Base-by-base conservation (phyloP, 2,888 invertebrate genomes). In the Agonopterix alstromeriana region DNA sequence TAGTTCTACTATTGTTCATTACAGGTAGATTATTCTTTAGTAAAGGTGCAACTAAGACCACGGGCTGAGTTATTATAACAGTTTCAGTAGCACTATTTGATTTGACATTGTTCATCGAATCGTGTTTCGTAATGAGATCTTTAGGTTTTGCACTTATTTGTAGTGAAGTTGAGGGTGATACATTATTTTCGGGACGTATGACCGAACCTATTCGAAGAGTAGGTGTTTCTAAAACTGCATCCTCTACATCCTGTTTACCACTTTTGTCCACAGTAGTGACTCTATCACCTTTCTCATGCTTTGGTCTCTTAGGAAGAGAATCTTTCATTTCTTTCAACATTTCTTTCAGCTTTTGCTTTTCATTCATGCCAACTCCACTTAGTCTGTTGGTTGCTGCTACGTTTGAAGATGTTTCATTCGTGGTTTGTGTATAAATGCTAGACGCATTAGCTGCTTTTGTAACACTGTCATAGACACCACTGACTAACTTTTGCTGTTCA, bases 251-350 rank as follows among this genome's bases (percentile, higher is more conserved):
- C 0, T 5, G 27, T 27, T 27, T 35, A 35, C 8, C 11, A 36
- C 11, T 38, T 48, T 43, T 47, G 43, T 36, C 50, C 48, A 56
- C 61, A 35, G 35, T 50, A 46, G 1, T 38, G 10, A 11, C 38
- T 46, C 48, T 44, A 11, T 54, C 52, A 42, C 54, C 56, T 17
- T 52, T 51, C 48, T 67, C 81, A 36, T 79, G 74, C 56, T 90
- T 90, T 17, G 89, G 70, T 58, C 90, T 89, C 65, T 91, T 92
- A 0, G 93, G 93, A 52, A 94, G 77, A 9, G 94, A 94, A 71
- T 94, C 91, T 75, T 94, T 94, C 92, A 94, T 94, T 83, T 94
- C 94, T 64, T 93, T 94, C 54, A 94, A 73, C 91, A 94, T 93
- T 75, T 93, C 92, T 69, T 92, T 92, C 35, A 94, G 77, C 67